phyloP scores from a whole-genome alignment of 2,797 vertebrate genomes.

The Hybognathus amarus region DNA sequence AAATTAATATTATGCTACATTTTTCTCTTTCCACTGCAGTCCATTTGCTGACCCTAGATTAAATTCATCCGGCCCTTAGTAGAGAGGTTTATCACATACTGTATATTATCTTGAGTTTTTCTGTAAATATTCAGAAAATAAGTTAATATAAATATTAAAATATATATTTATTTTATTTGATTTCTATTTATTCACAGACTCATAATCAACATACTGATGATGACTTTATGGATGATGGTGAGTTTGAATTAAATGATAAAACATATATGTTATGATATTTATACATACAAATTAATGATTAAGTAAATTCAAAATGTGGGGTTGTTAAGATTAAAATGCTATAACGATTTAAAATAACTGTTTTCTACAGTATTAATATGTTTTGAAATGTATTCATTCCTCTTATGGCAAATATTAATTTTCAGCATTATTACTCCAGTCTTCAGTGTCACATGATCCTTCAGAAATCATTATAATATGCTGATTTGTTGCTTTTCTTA shows the following conservation, averaged over 20 bases:
- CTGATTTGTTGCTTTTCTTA: not conserved
- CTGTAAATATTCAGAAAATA: not conserved
- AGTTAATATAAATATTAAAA: not conserved
- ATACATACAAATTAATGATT: too few relatives aligned
- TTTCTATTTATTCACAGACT: conserved; percentile 8
- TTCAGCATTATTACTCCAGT: not conserved
- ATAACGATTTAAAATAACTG: not conserved
- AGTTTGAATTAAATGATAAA: conserved; percentile 4
- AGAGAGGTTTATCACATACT: conserved; percentile 52
- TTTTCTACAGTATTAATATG: not conserved
- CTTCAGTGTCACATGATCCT: not conserved
- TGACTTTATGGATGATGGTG: conserved; percentile 49
- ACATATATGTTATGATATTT: too few relatives aligned
- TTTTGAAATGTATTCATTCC: not conserved
- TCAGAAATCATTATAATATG: not conserved
- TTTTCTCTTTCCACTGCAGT: conserved; percentile 34
- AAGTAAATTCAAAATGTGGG: not conserved
- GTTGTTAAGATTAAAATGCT: not conserved
- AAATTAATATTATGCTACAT: not conserved
- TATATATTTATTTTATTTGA: not conserved
- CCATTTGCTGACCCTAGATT: conserved; percentile 42
- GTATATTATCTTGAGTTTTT: not conserved
- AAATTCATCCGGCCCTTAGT: conserved; percentile 52
- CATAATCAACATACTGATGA: conserved; percentile 40
- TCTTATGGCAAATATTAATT: not conserved